Evolutionary conservation across 2,797 vertebrate genomes (phyloP), one percentile per base, ranked within the genome.

Genomic region (Moxostoma hubbsi): DNA sequence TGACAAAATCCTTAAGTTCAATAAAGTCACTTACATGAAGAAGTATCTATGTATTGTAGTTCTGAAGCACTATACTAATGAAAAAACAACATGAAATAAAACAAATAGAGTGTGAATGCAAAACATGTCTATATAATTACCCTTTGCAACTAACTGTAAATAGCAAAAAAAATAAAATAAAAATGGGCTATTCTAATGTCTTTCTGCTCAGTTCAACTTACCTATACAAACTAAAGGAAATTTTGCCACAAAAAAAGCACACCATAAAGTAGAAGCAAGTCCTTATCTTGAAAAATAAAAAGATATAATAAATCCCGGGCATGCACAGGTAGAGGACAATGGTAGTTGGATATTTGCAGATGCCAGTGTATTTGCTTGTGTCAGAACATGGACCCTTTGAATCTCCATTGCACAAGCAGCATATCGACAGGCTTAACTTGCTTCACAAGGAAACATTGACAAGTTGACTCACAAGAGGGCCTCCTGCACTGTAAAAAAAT

Each of bases 281-380:
- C 66, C 71, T 93, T 91, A 91, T 90, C 93, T 92, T 95, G 93
- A 91, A 36, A 94, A 94, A 92, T 93, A 93, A 93, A 94, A 93
- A 91, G 24, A 59, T 63, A 12, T 11, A 6, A 1, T 6, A n/a
- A 66, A 55, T 53, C 18, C 6, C 5, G 1, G 9, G 57, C 71
- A 65, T 50, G 49, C 54, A 24, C 64, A 67, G 67, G 67, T 68
- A 53, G 53, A 49, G 53, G 18, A 70, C 45, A 15, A n/a, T 61
- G 49, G 9, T 57, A 5, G 9, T 47, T 43, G 71, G 95, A 93
- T 95, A 95, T 95, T 94, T 94, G 95, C 93, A 92, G 93, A 92
- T 93, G 92, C 92, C 92, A 92, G 93, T 94, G 95, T 94, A 96
- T 97, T 96, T 93, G 95, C 90, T 91, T 89, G 91, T 95, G 90